Evolutionary conservation across 2,888 invertebrate species (phyloP).

Genomic region (Drymonia ruficornis): DNA sequence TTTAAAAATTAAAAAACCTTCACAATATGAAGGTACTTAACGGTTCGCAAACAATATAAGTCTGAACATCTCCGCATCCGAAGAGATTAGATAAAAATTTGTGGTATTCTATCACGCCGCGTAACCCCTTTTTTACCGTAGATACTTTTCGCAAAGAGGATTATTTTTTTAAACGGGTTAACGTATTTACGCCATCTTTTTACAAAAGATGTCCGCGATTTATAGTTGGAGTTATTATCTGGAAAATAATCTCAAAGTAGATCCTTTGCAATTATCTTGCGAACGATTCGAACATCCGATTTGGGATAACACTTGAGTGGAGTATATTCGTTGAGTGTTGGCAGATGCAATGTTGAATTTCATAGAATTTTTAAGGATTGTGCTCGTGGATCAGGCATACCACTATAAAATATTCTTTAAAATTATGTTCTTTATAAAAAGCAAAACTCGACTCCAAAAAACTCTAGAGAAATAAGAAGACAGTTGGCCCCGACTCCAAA

Average conservation of each 20-base stretch:
- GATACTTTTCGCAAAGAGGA: conserved; percentile 73
- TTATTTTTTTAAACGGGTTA: conserved; percentile 75
- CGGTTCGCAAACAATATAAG: conserved; percentile 39
- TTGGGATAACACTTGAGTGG: conserved; percentile 29
- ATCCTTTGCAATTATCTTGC: conserved; percentile 18
- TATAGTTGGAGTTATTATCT: conserved; percentile 39
- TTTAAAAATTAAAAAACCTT: neutral
- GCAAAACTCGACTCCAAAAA: too few species aligned
- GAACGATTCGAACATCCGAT: conserved; percentile 2
- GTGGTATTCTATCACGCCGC: conserved; percentile 60
- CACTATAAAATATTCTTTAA: too few species aligned
- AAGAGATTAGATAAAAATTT: conserved; percentile 64
- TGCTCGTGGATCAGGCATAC: too few species aligned
- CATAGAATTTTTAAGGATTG: neutral
- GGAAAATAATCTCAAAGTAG: conserved; percentile 29
- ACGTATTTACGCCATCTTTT: conserved; percentile 55
- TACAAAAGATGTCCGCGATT: conserved; percentile 37
- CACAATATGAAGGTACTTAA: conserved; percentile 20
- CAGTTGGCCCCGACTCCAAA: too few species aligned
- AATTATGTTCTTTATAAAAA: too few species aligned
- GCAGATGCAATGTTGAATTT: conserved; percentile 31
- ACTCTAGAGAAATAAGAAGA: too few species aligned
- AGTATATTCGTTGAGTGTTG: conserved; percentile 21
- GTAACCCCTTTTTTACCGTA: conserved; percentile 63
- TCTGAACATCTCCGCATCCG: conserved; percentile 42